Conservation (phyloP, 2,113 vertebrate species). For the Panthera tigris region DNA sequence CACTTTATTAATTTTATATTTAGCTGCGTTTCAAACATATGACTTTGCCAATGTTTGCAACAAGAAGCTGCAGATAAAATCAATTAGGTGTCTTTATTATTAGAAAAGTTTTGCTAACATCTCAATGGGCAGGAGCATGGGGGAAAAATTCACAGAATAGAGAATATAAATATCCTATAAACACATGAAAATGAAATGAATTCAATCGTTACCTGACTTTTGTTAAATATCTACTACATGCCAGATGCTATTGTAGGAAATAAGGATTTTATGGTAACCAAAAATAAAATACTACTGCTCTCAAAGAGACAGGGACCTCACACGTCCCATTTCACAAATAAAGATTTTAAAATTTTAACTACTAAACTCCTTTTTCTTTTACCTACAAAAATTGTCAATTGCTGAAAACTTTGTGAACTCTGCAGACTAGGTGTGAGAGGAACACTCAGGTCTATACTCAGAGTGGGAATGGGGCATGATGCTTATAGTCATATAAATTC, state of each 20-base stretch:
- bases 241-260: background rate
- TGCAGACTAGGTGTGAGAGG: background rate
- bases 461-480: background rate
- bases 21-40: background rate
- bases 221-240: background rate
- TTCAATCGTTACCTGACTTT: background rate
- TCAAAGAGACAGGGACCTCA: background rate
- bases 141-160: background rate
- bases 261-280: background rate
- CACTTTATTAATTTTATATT: background rate
- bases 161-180: background rate
- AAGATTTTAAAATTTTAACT: background rate
- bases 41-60: background rate
- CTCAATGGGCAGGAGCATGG: background rate
- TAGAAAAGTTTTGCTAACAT: background rate
- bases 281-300: background rate
- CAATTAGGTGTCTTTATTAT: background rate
- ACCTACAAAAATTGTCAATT: background rate
- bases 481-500: background rate
- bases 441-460: background rate
- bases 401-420: background rate
- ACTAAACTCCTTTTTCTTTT: background rate
- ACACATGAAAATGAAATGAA: background rate
- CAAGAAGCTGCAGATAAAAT: background rate
- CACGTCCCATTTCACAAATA: background rate